Conservation (phyloP, 2,113 vertebrate genomes). For the Tauraco erythrolophus region DNA sequence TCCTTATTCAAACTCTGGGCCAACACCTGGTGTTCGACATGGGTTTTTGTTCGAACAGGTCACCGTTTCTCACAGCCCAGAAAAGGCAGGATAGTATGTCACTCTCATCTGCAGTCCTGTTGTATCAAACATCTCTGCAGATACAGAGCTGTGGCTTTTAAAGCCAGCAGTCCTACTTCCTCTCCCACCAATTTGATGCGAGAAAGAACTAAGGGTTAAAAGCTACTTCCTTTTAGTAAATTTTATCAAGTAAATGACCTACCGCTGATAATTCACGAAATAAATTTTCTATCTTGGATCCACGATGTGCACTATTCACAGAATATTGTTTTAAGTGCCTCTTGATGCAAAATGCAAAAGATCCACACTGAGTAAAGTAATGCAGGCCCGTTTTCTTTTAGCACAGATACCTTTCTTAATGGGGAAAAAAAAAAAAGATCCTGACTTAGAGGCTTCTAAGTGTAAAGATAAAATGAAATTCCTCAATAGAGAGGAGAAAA, state of each 20-base stretch:
- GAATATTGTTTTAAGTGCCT: not conserved
- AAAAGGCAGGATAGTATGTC: not conserved
- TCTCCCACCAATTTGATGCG: not conserved
- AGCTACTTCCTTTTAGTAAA: not conserved
- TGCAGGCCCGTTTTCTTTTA: not conserved
- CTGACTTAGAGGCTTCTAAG: not conserved
- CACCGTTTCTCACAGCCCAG: not conserved
- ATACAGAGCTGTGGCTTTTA: not conserved
- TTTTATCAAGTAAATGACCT: not conserved
- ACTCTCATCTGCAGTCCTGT: not conserved
- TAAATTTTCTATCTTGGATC: not conserved
- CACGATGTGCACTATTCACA: not conserved
- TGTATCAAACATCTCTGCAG: not conserved
- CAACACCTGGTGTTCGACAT: not conserved
- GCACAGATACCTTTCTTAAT: not conserved
- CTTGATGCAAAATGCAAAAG: not conserved
- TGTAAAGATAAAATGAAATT: conserved; percentile 24
- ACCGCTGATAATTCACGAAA: accelerated
- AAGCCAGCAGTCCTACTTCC: not conserved
- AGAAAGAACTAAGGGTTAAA: not conserved
- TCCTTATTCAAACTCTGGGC: too few species aligned
- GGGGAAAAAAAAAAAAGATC: not conserved
- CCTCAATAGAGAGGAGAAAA: not conserved
- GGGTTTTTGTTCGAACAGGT: not conserved
- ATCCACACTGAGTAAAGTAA: not conserved